Percentiles rank a stretch among this genome's conserved stretches.
Evolutionary conservation across 2,113 vertebrate genomes (phyloP).

Genomic region (Nansenia antarctica): DNA sequence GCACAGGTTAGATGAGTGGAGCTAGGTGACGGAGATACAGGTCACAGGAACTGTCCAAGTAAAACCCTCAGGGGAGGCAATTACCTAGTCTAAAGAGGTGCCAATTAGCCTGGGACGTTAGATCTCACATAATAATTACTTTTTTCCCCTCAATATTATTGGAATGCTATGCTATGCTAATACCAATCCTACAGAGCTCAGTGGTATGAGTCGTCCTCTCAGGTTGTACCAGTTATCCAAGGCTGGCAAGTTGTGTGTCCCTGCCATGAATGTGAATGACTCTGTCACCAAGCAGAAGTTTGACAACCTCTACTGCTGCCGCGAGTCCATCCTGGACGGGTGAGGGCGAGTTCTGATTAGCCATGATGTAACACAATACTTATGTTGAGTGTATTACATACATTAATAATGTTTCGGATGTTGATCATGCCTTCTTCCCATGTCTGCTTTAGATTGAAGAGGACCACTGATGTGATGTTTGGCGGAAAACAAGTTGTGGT

Average conservation of each 20-base stretch:
- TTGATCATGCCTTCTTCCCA: conserved; percentile 19
- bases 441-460: conserved; percentile 84
- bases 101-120: no score
- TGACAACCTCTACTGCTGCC: conserved; percentile 97
- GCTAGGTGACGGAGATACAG: no score
- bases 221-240: conserved; percentile 98
- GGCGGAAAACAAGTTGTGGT: conserved; percentile 98
- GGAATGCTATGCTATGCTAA: no score
- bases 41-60: no score
- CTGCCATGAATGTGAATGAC: conserved; percentile 98
- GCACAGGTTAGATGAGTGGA: conserved; percentile 89
- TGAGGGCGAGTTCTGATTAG: conserved; percentile 64
- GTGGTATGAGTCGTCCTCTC: no score
- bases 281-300: conserved; percentile 99
- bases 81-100: no score
- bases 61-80: no score
- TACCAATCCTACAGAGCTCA: no score
- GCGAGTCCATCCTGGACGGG: conserved; percentile 98
- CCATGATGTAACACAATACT: background rate
- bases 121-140: no score
- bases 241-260: conserved; percentile 95
- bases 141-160: no score
- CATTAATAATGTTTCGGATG: conserved; percentile 2
- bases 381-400: conserved; percentile 41
- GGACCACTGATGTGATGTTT: conserved; percentile 99